A percentile compares a stretch with the other conserved stretches of the same genome.
Evolutionary conservation across 1,140 invertebrate species (phyloP).

Genomic region (Lepidostoma basale): DNA sequence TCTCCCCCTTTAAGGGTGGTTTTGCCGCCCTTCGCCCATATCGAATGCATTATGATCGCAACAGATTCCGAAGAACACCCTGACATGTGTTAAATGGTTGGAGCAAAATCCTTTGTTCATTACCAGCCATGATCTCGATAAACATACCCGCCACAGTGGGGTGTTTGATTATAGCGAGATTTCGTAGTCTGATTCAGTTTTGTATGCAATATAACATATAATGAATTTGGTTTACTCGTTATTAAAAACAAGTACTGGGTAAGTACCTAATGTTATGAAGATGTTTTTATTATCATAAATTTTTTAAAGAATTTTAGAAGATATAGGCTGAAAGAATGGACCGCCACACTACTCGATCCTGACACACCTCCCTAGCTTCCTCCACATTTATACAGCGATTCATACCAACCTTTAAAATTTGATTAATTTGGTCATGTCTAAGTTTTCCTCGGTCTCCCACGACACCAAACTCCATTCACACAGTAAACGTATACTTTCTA

Average conservation of each 20-base stretch:
- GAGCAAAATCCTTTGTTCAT: slow-evolving; percentile 15
- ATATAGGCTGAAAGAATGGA: not conserved
- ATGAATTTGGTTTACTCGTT: not conserved
- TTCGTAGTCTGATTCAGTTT: too few species aligned
- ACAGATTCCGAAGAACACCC: not conserved
- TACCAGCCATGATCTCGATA: slow-evolving; percentile 13
- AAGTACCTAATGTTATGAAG: not conserved
- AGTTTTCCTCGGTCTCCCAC: too few species aligned
- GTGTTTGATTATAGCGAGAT: too few species aligned
- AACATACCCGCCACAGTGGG: not conserved
- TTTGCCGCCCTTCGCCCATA: not conserved
- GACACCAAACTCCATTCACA: too few species aligned
- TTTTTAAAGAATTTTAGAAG: not conserved
- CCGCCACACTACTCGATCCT: too few species aligned
- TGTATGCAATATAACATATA: too few species aligned
- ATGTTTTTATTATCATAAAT: not conserved
- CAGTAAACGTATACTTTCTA: too few species aligned
- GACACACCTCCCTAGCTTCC: too few species aligned
- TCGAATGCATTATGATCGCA: slow-evolving; percentile 14
- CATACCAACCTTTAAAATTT: too few species aligned
- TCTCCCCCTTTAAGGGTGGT: not conserved
- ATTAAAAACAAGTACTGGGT: not conserved
- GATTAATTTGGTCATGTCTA: too few species aligned
- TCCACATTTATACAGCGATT: too few species aligned
- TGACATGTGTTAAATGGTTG: slow-evolving; percentile 26